Evolutionary conservation across 2,888 invertebrate species (phyloP).

Genomic region (Drosophila cognata): DNA sequence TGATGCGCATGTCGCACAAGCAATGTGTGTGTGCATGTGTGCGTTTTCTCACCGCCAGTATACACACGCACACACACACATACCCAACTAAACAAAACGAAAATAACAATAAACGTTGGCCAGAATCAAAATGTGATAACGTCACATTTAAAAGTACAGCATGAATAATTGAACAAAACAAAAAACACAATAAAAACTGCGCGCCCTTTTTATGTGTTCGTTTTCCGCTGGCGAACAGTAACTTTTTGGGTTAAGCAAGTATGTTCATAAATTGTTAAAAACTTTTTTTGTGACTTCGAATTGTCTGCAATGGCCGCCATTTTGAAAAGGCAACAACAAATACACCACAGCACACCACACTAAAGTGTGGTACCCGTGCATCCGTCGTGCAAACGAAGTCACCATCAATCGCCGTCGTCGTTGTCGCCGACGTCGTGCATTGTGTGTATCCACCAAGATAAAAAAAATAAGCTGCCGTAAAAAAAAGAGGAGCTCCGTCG

Average conservation of each 20-base stretch:
- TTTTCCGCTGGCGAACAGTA: neutral
- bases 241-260: neutral
- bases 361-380: slow-evolving; percentile 61
- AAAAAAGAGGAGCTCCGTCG: slow-evolving; percentile 69
- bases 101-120: slow-evolving; percentile 50
- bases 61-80: slow-evolving; percentile 23
- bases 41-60: slow-evolving; percentile 24
- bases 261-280: slow-evolving; percentile 41
- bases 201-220: slow-evolving; percentile 7
- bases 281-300: slow-evolving; percentile 37
- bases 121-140: slow-evolving; percentile 24
- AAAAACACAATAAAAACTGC: slow-evolving; percentile 12
- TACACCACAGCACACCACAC: slow-evolving; percentile 61
- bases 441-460: slow-evolving; percentile 55
- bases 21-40: neutral
- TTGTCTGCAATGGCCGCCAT: slow-evolving; percentile 57
- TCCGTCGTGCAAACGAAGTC: slow-evolving; percentile 68
- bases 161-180: slow-evolving; percentile 16
- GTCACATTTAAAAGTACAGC: slow-evolving; percentile 17
- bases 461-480: slow-evolving; percentile 62
- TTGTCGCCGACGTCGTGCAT: slow-evolving; percentile 47
- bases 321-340: slow-evolving; percentile 65
- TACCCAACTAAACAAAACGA: slow-evolving; percentile 20
- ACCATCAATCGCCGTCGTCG: slow-evolving; percentile 53
- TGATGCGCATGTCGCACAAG: slow-evolving; percentile 59